These are phyloP conservation scores for Nycteola revayana DNA, from an alignment of 2,888 invertebrate species.

Conservation along the genomic window DNA sequence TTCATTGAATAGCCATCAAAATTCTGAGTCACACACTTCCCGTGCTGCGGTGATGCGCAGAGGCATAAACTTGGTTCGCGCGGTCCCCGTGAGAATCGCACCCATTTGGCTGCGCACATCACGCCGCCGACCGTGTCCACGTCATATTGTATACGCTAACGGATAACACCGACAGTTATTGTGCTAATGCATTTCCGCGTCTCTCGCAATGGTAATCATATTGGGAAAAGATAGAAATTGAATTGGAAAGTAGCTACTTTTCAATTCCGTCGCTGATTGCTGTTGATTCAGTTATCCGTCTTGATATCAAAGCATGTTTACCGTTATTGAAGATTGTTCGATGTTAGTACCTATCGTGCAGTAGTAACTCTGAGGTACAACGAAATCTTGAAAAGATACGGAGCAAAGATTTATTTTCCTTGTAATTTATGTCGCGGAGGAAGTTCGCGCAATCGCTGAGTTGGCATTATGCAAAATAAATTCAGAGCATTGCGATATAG, in stretches of 20 bases:
- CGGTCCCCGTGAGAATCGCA: conserved; percentile 54
- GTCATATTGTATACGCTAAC: conserved; percentile 49
- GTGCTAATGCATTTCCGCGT: conserved; percentile 53
- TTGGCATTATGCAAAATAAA: conserved; percentile 21
- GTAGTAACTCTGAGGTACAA: conserved; percentile 11
- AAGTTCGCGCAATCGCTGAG: conserved; percentile 21
- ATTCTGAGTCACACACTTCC: conserved; percentile 12
- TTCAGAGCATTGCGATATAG: conserved; percentile 7
- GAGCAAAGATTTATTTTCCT: conserved; percentile 14
- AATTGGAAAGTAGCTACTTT: conserved; percentile 29
- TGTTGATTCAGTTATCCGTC: conserved; percentile 22
- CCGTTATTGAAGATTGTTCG: conserved; percentile 25
- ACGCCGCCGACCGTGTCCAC: conserved; percentile 37
- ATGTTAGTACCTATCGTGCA: conserved; percentile 9
- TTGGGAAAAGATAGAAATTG: conserved; percentile 28
- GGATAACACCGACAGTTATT: conserved; percentile 51
- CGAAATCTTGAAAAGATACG: conserved; percentile 17
- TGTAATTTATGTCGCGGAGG: conserved; percentile 19
- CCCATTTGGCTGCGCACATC: conserved; percentile 50
- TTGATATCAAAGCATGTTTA: conserved; percentile 24
- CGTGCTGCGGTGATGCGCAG: conserved; percentile 8
- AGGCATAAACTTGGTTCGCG: conserved; percentile 5
- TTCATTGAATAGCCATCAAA: conserved; percentile 8
- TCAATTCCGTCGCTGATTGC: conserved; percentile 24
- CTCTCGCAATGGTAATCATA: conserved; percentile 31